phyloP scores from a whole-genome alignment of 2,113 vertebrate species.

The Vidua chalybeata region DNA sequence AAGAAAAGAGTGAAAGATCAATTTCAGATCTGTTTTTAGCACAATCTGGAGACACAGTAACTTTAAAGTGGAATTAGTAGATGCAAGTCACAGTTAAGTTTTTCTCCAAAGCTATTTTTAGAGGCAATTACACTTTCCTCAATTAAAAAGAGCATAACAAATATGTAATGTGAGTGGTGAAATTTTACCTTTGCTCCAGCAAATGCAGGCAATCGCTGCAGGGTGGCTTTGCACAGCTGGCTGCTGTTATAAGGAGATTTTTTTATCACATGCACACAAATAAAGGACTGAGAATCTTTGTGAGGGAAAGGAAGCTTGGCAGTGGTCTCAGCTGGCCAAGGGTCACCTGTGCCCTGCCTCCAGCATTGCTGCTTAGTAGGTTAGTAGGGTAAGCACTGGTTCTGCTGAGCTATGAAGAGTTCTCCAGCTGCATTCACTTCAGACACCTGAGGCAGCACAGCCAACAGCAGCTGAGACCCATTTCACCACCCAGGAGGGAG shows the following conservation, averaged over 20 bases:
- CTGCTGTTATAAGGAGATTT: neutral
- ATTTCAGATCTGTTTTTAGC: neutral
- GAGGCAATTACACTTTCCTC: neutral
- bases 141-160: neutral
- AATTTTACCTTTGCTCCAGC: neutral
- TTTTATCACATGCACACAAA: neutral
- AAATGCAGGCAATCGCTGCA: neutral
- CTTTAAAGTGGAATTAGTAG: too few relatives aligned
- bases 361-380: neutral
- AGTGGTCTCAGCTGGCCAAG: neutral
- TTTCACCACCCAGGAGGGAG: neutral
- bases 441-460: neutral
- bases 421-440: neutral
- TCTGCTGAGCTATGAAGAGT: neutral
- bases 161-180: neutral
- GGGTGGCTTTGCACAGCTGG: neutral
- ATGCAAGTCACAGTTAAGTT: too few relatives aligned
- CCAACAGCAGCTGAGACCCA: neutral
- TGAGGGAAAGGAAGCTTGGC: neutral
- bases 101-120: neutral
- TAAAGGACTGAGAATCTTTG: neutral
- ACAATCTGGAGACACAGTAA: neutral
- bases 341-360: neutral
- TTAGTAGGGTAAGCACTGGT: neutral
- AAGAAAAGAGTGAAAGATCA: neutral